phyloP scores from a whole-genome alignment of 2,113 vertebrate genomes.

The Phylloscopus trochiloides region DNA sequence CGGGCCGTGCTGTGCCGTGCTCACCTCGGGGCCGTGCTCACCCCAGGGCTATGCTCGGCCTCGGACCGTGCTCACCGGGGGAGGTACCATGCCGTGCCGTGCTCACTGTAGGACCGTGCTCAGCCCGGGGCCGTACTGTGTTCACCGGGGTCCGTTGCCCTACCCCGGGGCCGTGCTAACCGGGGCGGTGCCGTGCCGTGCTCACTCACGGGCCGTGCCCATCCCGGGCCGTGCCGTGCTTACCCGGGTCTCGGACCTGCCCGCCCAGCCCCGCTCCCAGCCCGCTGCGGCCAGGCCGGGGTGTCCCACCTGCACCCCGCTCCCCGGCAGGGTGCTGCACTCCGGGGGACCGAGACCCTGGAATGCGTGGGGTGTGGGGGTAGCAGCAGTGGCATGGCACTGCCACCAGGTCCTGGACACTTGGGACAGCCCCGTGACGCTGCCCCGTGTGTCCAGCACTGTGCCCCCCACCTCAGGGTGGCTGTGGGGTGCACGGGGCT shows the following conservation, averaged over 20 bases:
- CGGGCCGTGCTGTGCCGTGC: neutral
- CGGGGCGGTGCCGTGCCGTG: neutral
- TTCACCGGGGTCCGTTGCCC: neutral
- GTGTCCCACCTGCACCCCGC: accelerated
- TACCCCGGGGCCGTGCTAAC: neutral
- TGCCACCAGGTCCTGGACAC: accelerated
- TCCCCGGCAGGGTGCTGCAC: neutral
- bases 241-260: neutral
- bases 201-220: neutral
- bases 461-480: neutral
- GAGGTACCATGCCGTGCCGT: neutral
- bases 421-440: neutral
- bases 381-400: neutral
- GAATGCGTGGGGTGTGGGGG: accelerated
- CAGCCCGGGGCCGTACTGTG: neutral
- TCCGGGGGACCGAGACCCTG: neutral
- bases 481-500: accelerated
- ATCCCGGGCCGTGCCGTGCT: neutral
- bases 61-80: neutral
- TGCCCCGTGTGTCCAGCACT: accelerated
- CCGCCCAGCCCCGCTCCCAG: accelerated
- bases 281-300: neutral
- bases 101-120: neutral
- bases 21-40: neutral
- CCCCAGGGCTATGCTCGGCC: neutral